A percentile compares a stretch with the other conserved stretches of the same genome.
Conservation (phyloP, 2,888 invertebrate species). For the Oscheius sp. region DNA sequence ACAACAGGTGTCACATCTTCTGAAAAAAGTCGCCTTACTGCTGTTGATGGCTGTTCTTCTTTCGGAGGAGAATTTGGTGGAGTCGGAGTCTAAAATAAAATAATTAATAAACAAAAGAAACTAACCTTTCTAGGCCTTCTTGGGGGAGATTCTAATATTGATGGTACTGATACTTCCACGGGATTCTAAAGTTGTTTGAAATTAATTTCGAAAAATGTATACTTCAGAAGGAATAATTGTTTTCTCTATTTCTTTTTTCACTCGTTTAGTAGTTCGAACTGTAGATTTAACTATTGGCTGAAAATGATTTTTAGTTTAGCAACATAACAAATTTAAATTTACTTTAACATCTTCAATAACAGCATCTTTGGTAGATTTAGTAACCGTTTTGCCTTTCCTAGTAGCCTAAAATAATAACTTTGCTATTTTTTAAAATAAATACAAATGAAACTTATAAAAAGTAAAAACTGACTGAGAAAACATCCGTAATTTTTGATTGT, state of each 20-base stretch:
- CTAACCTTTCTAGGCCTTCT: conserved; percentile 4
- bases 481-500: conserved; percentile 6
- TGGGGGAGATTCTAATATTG: conserved; percentile 4
- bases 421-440: no score
- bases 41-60: conserved; percentile 2
- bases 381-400: background rate
- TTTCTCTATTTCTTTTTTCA: background rate
- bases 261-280: background rate
- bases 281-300: background rate
- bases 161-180: background rate
- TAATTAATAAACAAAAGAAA: background rate
- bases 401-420: background rate
- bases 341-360: background rate
- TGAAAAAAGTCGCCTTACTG: background rate
- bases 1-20: background rate
- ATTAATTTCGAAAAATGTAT: background rate
- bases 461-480: background rate
- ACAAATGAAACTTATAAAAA: background rate
- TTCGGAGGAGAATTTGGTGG: background rate
- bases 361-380: background rate
- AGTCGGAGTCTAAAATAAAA: background rate
- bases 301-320: background rate
- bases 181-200: background rate
- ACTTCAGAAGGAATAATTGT: background rate
- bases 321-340: background rate